Evolutionary conservation across 2,113 vertebrate genomes (phyloP), one percentile per base, ranked within the genome.

Genomic region (Salvelinus fontinalis): DNA sequence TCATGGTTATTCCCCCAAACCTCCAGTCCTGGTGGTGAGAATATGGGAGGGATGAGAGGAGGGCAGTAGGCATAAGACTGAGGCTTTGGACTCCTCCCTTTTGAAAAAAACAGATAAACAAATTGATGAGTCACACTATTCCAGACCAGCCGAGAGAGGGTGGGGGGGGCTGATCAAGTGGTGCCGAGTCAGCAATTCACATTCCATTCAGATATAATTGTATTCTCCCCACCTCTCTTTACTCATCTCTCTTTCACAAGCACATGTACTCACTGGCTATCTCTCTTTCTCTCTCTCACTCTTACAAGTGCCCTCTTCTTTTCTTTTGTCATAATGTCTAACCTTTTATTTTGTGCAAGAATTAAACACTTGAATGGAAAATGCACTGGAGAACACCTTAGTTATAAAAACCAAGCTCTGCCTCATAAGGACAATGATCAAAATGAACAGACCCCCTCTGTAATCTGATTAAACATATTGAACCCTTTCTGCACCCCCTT

Each of bases 181-280:
- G 75, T 81, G 59, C 31, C 81, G 79, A 84, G 69, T 89, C 73
- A 75, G 62, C 39, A 20, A 67, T 29, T 20, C 22, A 27, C 64
- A 13, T 51, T 49, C 24, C 64, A 13, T 51, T 49, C 24, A 51
- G 39, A 67, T 64, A 4, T 22, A 12, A 27, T 31, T 2, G 27
- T 24, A 76, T 48, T 66, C 39, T 16, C 20, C 24, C 18, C 18
- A 2, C 31, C 24, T 78, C 44, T 71, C 20, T 73, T 64, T 44
- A 44, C 39, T 70, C 1, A 5, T 20, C 31, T 18, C 66, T 31
- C 34, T 76, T 44, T 44, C 54, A 57, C 16, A 57, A 57, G 18
- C 54, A 44, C 39, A 44, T 44, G 39, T 44, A 44, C 39, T 44
- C 39, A 44, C 9, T 44, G 39, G 39, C 39, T 44, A 44, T 39